Percentiles rank a stretch among this genome's conserved stretches.
Evolutionary conservation across 2,113 vertebrate genomes (phyloP).

Genomic region (Aegithalos caudatus): DNA sequence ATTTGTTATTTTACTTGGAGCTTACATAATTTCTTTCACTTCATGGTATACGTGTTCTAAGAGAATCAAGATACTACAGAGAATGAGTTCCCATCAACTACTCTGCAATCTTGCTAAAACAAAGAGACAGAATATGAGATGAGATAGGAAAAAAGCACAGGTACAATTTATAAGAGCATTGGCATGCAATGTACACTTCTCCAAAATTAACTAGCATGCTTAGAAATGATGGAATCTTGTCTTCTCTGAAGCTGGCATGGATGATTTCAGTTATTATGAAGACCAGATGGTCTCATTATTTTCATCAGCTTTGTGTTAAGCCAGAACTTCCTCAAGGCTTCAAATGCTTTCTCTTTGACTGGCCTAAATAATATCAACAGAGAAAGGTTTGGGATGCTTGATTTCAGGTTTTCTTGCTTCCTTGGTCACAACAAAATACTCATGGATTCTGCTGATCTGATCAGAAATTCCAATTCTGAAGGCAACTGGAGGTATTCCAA

Average conservation of each 20-base stretch:
- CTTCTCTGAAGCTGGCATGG: slow-evolving; percentile 24
- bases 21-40: not conserved
- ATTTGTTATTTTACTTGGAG: not conserved
- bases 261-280: slow-evolving; percentile 15
- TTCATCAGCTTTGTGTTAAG: slow-evolving; percentile 5
- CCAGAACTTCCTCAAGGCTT: slow-evolving; percentile 35
- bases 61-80: not conserved
- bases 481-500: not conserved
- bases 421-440: not conserved
- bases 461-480: not conserved
- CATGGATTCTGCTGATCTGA: not conserved
- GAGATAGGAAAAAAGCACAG: not conserved
- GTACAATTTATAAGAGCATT: not conserved
- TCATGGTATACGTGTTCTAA: not conserved
- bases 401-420: not conserved
- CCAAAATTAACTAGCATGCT: not conserved
- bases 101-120: not conserved
- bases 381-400: not conserved
- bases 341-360: not conserved
- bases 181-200: not conserved
- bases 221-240: slow-evolving; percentile 5
- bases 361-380: not conserved
- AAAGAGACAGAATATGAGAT: not conserved
- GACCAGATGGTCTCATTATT: slow-evolving; percentile 45
- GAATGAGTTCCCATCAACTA: not conserved